A percentile compares a stretch with the other conserved stretches of the same genome.
Conservation (phyloP, 2,113 vertebrate genomes). For the Cercocebus atys region DNA sequence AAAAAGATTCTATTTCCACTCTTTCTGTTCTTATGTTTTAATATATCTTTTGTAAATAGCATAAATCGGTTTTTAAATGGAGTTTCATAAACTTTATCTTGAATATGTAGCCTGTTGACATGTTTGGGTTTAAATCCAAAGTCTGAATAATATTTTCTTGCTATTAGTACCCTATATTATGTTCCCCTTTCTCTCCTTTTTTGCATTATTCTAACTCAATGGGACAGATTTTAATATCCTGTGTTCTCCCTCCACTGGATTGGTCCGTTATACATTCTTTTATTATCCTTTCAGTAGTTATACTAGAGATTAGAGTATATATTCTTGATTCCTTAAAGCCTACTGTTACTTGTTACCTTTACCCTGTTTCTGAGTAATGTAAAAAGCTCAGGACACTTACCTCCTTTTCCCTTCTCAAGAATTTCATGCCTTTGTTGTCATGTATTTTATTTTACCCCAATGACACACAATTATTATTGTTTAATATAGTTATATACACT, state of each 20-base stretch:
- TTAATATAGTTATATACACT: not conserved
- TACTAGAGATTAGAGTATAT: not conserved
- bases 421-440: not conserved
- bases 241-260: not conserved
- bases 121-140: not conserved
- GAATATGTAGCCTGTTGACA: not conserved
- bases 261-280: not conserved
- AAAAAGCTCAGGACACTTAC: not conserved
- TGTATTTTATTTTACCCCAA: not conserved
- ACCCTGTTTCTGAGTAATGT: not conserved
- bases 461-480: not conserved
- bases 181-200: not conserved
- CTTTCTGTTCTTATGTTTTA: not conserved
- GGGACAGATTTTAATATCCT: not conserved
- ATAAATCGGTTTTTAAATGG: not conserved
- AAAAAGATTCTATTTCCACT: not conserved
- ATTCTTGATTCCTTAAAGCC: slow-evolving; percentile 6
- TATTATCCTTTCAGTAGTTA: not conserved
- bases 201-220: not conserved
- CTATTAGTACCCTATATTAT: not conserved
- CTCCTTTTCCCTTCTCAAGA: not conserved
- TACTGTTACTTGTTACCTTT: not conserved
- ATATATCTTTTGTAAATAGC: not conserved
- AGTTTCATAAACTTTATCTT: not conserved
- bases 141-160: not conserved